These are phyloP conservation scores for Scaptomyza polygonia DNA, from an alignment of 2,888 invertebrate species.

Conservation along the genomic window DNA sequence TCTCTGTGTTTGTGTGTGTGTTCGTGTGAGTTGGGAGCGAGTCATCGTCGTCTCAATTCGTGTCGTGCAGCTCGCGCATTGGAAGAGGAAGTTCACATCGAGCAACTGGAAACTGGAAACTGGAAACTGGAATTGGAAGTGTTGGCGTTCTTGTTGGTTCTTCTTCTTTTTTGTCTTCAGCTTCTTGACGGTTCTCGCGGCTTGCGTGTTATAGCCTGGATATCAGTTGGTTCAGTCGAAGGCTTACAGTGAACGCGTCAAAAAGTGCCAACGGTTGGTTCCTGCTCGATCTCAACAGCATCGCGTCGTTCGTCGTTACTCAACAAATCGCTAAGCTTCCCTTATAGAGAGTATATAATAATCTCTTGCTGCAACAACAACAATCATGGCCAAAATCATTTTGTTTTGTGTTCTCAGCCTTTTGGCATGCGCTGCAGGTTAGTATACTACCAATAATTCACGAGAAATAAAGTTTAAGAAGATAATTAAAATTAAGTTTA, in stretches of 20 bases:
- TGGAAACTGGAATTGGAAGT: slow-evolving; percentile 64
- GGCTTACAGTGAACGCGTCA: slow-evolving; percentile 79
- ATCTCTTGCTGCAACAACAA: slow-evolving; percentile 44
- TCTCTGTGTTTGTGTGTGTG: slow-evolving; percentile 16
- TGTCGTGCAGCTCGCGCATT: slow-evolving; percentile 47
- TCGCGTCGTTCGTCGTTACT: slow-evolving; percentile 40
- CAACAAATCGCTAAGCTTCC: slow-evolving; percentile 21
- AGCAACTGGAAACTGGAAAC: slow-evolving; percentile 56
- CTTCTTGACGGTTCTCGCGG: slow-evolving; percentile 69
- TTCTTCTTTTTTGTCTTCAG: slow-evolving; percentile 44
- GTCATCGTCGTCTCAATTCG: slow-evolving; percentile 44
- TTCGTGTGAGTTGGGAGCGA: slow-evolving; percentile 38
- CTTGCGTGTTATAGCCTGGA: slow-evolving; percentile 64
- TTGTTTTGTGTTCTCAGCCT: slow-evolving; percentile 78
- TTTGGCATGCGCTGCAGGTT: slow-evolving; percentile 81
- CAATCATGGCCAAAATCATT: slow-evolving; percentile 77
- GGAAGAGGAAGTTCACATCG: slow-evolving; percentile 72
- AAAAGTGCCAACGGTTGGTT: slow-evolving; percentile 65
- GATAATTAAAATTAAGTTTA: too few species aligned
- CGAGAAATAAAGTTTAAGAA: neutral
- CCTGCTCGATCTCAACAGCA: slow-evolving; percentile 45
- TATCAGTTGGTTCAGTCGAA: slow-evolving; percentile 72
- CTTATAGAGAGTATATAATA: slow-evolving; percentile 30
- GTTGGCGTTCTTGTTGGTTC: slow-evolving; percentile 49
- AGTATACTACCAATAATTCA: slow-evolving; percentile 44